Conservation (phyloP, 2,113 vertebrate genomes). For the Copsychus sechellarum region DNA sequence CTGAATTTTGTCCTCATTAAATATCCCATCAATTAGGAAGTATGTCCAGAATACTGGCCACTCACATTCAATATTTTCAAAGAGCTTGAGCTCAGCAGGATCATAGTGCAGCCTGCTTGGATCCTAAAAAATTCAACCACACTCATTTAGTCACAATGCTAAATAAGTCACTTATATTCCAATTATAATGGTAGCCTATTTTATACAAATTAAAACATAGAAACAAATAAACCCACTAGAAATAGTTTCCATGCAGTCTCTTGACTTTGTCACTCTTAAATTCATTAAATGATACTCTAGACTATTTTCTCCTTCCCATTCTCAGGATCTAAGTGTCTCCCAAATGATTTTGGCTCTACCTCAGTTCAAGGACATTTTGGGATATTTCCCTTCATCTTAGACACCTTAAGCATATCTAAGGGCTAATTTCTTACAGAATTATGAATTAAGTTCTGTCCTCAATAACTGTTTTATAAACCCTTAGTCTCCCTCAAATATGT, state of each 20-base stretch:
- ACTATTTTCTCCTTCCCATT: background rate
- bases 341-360: background rate
- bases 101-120: constrained; percentile 94
- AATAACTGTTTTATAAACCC: background rate
- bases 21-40: constrained; percentile 93
- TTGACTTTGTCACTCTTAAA: background rate
- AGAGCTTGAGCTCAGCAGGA: constrained; percentile 95
- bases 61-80: constrained; percentile 98
- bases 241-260: background rate
- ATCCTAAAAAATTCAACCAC: constrained; percentile 79
- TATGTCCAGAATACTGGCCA: constrained; percentile 99
- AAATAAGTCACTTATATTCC: background rate
- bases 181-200: background rate
- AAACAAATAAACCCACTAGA: background rate
- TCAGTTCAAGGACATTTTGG: background rate
- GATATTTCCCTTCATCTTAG: background rate
- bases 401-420: background rate
- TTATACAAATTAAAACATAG: background rate
- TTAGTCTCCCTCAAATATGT: background rate
- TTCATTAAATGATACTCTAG: background rate
- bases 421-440: background rate
- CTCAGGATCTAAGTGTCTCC: background rate
- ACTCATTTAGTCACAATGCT: background rate
- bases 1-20: constrained; percentile 88
- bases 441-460: background rate